Evolutionary conservation across 2,888 invertebrate species (phyloP).

Genomic region (Polydesmus complanatus): DNA sequence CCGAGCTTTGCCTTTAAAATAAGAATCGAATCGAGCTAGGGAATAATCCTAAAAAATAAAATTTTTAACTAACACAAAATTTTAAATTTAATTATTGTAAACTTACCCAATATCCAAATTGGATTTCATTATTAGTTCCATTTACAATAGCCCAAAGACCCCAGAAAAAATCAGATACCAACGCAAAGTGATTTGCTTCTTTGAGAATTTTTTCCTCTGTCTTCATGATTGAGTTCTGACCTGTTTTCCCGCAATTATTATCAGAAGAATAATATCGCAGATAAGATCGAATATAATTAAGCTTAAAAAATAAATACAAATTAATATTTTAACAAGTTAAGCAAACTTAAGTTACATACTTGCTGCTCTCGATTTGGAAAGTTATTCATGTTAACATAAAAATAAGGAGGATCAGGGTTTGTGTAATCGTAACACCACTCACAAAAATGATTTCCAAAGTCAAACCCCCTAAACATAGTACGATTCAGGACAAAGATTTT

Average conservation of each 20-base stretch:
- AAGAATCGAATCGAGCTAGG: conserved; percentile 45
- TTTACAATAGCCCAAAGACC: conserved; percentile 81
- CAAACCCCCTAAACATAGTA: conserved; percentile 55
- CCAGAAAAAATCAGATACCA: conserved; percentile 90
- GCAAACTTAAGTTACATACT: conserved; percentile 36
- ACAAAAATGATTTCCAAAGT: conserved; percentile 85
- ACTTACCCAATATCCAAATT: conserved; percentile 87
- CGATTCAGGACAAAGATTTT: not conserved
- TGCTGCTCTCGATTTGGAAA: conserved; percentile 68
- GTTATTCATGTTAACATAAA: conserved; percentile 48
- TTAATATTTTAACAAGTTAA: too few species aligned
- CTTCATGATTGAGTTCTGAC: not conserved
- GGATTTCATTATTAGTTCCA: conserved; percentile 70
- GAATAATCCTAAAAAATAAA: conserved; percentile 49
- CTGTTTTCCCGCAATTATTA: not conserved
- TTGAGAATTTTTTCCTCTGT: conserved; percentile 37
- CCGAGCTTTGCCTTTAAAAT: conserved; percentile 36
- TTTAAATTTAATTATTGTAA: not conserved
- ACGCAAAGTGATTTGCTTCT: conserved; percentile 69
- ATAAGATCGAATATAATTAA: conserved; percentile 44
- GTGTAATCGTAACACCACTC: conserved; percentile 84
- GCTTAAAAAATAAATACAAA: conserved; percentile 24
- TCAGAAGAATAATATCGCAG: conserved; percentile 35
- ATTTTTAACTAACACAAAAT: not conserved
- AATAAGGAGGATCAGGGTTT: conserved; percentile 59